These are phyloP conservation scores for Cryptoprocta ferox DNA, from an alignment of 2,797 vertebrate genomes.

Conservation along the genomic window DNA sequence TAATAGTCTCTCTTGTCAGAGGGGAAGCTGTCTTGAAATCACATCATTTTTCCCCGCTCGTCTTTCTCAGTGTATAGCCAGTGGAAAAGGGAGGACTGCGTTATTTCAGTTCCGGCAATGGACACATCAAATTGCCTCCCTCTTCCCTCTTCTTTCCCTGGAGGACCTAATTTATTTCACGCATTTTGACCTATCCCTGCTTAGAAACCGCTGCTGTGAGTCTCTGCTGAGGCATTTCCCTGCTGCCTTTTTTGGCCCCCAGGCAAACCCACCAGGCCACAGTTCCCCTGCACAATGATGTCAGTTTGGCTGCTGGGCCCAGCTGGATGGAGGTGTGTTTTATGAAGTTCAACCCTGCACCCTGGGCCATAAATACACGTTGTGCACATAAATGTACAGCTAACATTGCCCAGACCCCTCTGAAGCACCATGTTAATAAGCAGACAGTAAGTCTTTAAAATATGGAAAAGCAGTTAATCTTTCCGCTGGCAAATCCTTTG, in stretches of 20 bases:
- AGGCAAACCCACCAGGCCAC: conserved; percentile 85
- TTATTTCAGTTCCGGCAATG: conserved; percentile 76
- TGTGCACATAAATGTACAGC: conserved; percentile 85
- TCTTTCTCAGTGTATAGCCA: background rate
- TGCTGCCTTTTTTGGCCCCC: conserved; percentile 85
- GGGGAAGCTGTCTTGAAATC: conserved; percentile 63
- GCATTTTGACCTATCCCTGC: conserved; percentile 79
- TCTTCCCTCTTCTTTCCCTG: conserved; percentile 55
- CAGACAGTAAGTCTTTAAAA: conserved; percentile 87
- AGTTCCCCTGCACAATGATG: conserved; percentile 85
- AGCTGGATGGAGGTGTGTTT: conserved; percentile 88
- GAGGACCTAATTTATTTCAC: conserved; percentile 82
- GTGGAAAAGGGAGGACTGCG: conserved; percentile 59
- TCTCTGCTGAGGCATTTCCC: conserved; percentile 84
- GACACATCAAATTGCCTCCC: conserved; percentile 66
- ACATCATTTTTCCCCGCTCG: background rate
- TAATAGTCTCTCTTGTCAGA: background rate
- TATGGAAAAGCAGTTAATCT: conserved; percentile 88
- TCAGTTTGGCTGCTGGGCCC: conserved; percentile 85
- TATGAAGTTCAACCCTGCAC: conserved; percentile 87
- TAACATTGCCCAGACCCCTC: conserved; percentile 88
- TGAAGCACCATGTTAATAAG: conserved; percentile 87
- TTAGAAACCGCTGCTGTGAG: conserved; percentile 74
- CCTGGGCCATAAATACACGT: conserved; percentile 86
- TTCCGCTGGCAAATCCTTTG: conserved; percentile 84